A percentile compares a stretch with the other conserved stretches of the same genome.
phyloP scores from a whole-genome alignment of 2,797 vertebrate genomes.

The Chelonia mydas region DNA sequence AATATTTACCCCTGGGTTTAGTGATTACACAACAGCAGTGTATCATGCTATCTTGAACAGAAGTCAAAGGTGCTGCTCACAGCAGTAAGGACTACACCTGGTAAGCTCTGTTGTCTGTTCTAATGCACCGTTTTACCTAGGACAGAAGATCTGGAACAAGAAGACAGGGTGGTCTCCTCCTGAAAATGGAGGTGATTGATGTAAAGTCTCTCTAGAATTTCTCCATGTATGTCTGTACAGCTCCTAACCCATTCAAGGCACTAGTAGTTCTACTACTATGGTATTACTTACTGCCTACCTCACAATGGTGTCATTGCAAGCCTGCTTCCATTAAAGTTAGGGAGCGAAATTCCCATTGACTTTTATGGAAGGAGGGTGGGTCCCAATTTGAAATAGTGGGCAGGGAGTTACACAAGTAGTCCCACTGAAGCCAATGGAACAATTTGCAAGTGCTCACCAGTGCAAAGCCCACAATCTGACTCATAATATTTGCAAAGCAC shows the following conservation, averaged over 20 bases:
- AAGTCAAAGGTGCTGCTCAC: rapidly evolving
- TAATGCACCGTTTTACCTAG: not conserved
- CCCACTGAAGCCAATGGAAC: not conserved
- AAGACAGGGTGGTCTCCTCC: not conserved
- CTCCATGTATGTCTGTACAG: not conserved
- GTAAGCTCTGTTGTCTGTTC: not conserved
- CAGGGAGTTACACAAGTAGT: not conserved
- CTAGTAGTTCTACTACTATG: not conserved
- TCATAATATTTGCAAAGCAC: constrained; percentile 9
- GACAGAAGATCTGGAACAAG: not conserved
- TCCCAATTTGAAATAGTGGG: not conserved
- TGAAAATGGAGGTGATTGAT: not conserved
- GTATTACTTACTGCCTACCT: not conserved
- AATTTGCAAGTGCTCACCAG: not conserved
- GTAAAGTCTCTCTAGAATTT: not conserved
- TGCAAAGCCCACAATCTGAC: constrained; percentile 9
- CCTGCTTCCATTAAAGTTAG: not conserved
- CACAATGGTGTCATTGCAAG: rapidly evolving
- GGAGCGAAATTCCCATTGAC: not conserved
- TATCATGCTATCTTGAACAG: not conserved
- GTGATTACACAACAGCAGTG: not conserved
- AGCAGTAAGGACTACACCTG: not conserved
- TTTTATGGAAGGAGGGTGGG: not conserved
- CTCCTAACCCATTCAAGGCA: not conserved
- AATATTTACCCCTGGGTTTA: not conserved